Conservation (phyloP, 2,797 vertebrate genomes). For the Pygocentrus nattereri region DNA sequence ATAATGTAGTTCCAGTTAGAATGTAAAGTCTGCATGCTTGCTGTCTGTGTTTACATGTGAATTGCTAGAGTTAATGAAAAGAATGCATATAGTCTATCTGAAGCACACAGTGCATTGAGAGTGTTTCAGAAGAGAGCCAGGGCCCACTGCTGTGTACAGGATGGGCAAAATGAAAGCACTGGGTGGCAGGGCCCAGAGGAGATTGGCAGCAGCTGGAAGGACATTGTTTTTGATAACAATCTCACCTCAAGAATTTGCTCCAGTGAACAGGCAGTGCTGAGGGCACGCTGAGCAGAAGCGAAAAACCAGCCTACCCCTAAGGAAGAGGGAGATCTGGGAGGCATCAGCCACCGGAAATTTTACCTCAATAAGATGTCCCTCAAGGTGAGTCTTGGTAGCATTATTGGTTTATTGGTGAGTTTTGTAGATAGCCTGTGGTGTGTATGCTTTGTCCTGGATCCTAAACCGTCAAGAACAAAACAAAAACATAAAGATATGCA, state of each 20-base stretch:
- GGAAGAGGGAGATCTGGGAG: constrained; percentile 26
- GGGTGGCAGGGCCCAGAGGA: constrained; percentile 41
- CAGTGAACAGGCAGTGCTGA: not conserved
- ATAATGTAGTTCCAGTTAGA: not conserved
- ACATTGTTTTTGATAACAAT: constrained; percentile 60
- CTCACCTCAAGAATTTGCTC: constrained; percentile 37
- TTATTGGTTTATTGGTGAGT: constrained; percentile 30
- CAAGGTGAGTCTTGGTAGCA: constrained; percentile 10
- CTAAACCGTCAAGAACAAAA: no score
- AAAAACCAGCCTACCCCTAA: not conserved
- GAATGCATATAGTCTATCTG: not conserved
- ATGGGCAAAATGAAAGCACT: constrained; percentile 57
- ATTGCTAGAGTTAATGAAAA: not conserved
- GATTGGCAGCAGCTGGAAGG: constrained; percentile 52
- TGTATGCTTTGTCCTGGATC: no score
- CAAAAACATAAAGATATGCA: no score
- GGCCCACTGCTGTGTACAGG: constrained; percentile 56
- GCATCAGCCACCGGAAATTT: constrained; percentile 53
- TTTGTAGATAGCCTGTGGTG: no score
- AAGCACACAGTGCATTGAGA: not conserved
- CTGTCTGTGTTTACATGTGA: not conserved
- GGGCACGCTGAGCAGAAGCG: not conserved
- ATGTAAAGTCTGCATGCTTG: not conserved
- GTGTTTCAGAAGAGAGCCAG: constrained; percentile 47
- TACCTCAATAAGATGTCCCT: constrained; percentile 17